phyloP scores from a whole-genome alignment of 2,797 vertebrate genomes.

The Fundulus diaphanus region DNA sequence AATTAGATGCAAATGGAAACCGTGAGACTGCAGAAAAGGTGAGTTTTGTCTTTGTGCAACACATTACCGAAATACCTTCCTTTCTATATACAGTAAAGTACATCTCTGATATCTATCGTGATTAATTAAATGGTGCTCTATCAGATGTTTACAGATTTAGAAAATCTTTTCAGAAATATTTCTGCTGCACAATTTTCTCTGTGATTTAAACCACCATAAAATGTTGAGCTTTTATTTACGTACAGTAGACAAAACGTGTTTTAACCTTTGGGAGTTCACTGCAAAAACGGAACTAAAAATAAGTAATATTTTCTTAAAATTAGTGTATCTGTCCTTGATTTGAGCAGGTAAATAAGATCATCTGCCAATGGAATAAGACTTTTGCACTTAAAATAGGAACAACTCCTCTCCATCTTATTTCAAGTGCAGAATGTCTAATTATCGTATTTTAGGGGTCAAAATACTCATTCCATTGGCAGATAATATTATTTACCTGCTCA shows the following conservation, averaged over 20 bases:
- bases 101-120: neutral
- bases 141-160: neutral
- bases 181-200: neutral
- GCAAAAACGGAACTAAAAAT: no score
- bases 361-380: no score
- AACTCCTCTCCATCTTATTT: no score
- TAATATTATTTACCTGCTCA: no score
- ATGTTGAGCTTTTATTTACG: neutral
- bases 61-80: neutral
- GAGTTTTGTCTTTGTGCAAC: slow-evolving; percentile 33
- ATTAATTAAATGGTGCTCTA: neutral
- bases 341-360: no score
- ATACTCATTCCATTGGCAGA: no score
- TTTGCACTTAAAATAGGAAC: no score
- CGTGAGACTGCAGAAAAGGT: slow-evolving; percentile 58
- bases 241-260: neutral
- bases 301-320: no score
- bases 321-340: no score
- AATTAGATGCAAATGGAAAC: slow-evolving; percentile 73
- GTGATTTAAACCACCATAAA: neutral
- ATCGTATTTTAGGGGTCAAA: no score
- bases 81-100: neutral
- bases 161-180: neutral
- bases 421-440: no score
- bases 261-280: neutral